Percentiles rank a stretch among this genome's conserved stretches.
Evolutionary conservation across 2,113 vertebrate species (phyloP).

Genomic region (Myotis lucifugus): DNA sequence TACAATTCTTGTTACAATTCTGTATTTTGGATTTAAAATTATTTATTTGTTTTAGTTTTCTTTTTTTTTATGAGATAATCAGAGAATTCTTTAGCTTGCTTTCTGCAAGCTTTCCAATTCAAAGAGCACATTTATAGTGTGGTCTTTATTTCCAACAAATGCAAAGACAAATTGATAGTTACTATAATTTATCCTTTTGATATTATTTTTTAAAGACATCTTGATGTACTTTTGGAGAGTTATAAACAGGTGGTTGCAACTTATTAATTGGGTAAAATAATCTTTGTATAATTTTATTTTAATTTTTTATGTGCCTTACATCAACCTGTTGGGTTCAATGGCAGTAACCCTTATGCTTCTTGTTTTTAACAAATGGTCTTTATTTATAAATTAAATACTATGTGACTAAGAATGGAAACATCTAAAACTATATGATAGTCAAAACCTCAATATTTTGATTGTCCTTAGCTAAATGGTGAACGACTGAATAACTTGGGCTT

Average conservation of each 20-base stretch:
- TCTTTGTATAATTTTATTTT: not conserved
- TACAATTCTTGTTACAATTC: not conserved
- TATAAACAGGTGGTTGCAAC: not conserved
- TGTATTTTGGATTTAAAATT: conserved; percentile 17
- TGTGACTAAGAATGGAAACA: not conserved
- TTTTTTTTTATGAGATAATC: not conserved
- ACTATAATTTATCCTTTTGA: conserved; percentile 1
- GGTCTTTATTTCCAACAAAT: conserved; percentile 6
- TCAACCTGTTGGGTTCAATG: not conserved
- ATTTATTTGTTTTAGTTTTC: not conserved
- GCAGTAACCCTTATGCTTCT: not conserved
- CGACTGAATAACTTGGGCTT: not conserved
- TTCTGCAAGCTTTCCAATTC: not conserved
- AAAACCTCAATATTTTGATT: not conserved
- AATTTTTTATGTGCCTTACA: not conserved
- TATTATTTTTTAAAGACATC: not conserved
- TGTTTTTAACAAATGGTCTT: not conserved
- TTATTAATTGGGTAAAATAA: not conserved
- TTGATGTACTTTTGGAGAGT: not conserved
- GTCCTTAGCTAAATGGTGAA: not conserved
- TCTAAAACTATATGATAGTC: not conserved
- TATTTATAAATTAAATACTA: not conserved
- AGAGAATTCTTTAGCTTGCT: not conserved
- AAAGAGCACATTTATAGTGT: not conserved
- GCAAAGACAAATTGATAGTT: not conserved